phyloP scores from a whole-genome alignment of 2,113 vertebrate genomes.

The Tinamus guttatus region DNA sequence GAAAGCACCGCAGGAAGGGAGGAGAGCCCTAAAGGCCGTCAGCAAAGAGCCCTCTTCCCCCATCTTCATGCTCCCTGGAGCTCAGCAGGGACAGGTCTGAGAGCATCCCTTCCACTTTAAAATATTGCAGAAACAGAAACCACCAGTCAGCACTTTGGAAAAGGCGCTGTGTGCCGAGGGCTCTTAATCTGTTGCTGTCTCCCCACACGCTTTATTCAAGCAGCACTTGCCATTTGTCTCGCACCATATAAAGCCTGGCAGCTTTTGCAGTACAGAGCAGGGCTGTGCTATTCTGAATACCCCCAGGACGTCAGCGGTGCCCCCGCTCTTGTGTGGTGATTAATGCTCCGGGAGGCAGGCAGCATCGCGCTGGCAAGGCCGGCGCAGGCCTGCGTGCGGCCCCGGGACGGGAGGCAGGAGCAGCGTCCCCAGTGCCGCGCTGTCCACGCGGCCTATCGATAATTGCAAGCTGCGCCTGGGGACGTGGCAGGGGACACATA shows the following conservation, averaged over 20 bases:
- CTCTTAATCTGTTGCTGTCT: not conserved
- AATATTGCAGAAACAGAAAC: slow-evolving; percentile 4
- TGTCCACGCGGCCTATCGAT: not conserved
- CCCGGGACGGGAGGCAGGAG: not conserved
- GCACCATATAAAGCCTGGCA: slow-evolving; percentile 25
- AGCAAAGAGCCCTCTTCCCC: not conserved
- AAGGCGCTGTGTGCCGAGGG: not conserved
- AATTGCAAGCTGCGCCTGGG: not conserved
- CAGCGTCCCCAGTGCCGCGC: slow-evolving; percentile 28
- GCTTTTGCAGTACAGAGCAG: not conserved
- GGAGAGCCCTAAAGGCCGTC: not conserved
- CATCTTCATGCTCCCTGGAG: not conserved
- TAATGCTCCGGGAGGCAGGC: slow-evolving; percentile 39
- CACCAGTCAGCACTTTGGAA: slow-evolving; percentile 5
- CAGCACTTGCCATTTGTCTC: slow-evolving; percentile 25
- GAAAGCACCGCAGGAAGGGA: not conserved
- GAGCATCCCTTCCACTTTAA: not conserved
- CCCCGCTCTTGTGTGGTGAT: slow-evolving; percentile 14
- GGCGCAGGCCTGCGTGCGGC: not conserved
- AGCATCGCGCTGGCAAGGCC: not conserved
- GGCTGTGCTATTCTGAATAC: slow-evolving; percentile 23
- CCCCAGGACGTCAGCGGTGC: slow-evolving; percentile 40
- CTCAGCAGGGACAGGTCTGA: not conserved
- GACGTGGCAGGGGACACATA: slow-evolving; percentile 14
- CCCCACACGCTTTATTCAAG: not conserved